Evolutionary conservation across 2,113 vertebrate species (phyloP).

Genomic region (Ictalurus furcatus): DNA sequence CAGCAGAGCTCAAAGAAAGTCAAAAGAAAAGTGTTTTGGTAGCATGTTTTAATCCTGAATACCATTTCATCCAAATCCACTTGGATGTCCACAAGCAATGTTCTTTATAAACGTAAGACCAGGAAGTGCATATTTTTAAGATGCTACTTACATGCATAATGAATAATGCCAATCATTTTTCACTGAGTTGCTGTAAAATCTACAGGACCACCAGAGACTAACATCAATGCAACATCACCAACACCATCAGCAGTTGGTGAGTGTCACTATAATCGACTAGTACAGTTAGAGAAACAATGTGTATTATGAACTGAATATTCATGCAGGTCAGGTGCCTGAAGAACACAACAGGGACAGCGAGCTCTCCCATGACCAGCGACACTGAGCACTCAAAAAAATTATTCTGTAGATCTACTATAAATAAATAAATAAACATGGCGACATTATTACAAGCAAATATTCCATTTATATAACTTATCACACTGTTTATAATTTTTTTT

Average conservation of each 20-base stretch:
- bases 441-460: too few species aligned
- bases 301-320: neutral
- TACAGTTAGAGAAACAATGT: neutral
- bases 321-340: neutral
- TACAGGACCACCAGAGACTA: too few species aligned
- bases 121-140: neutral
- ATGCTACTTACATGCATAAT: neutral
- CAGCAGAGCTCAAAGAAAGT: neutral
- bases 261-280: neutral
- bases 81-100: too few species aligned
- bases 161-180: neutral
- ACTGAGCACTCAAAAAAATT: neutral
- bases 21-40: neutral
- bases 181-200: neutral
- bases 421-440: too few species aligned
- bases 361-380: neutral
- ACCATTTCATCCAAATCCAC: too few species aligned
- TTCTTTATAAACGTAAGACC: neutral
- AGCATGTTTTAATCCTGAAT: neutral
- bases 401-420: neutral
- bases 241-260: neutral
- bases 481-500: too few species aligned
- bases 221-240: neutral
- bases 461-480: too few species aligned
- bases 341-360: neutral